Base-by-base conservation (phyloP, 2,797 vertebrate species). In the Chrosomus eos region DNA sequence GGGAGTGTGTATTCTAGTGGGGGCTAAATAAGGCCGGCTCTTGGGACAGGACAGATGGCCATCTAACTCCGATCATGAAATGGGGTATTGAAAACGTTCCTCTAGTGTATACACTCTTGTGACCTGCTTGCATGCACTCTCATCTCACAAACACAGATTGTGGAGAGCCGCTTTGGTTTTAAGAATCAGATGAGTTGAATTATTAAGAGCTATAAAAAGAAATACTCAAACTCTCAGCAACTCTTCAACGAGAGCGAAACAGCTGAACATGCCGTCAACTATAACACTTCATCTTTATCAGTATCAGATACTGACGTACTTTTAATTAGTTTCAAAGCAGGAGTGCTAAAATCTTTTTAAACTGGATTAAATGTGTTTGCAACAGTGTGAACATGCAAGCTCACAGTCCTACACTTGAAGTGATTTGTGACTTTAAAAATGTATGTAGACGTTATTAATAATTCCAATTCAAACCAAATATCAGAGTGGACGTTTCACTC, bases 11-110 rank as follows among this genome's bases (percentile, higher is more conserved):
- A 38, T 82, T 45, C 67, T 81, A 38, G 19, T 40, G 40, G 40
- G 53, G 73, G 40, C 74, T 86, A 81, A 85, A 72, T 73, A 80
- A 67, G 71, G 77, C 51, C n/a, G n/a, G 28, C 75, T 80, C 58
- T 77, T 28, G 70, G 73, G 83, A 82, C 38, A 79, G 38, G 79
- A 88, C 87, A 88, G 87, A 87, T 85, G 87, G 87, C 70, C 71
- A 85, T 68, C 75, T 79, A 72, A 84, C 80, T 82, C 80, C 55
- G 75, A 88, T 88, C 68, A 75, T 60, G 67, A 85, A 81, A 70
- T 81, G 13, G 55, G 68, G 68, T 78, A 80, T 48, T 28, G 43
- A 71, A 85, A 62, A 62, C 70, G 71, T 85, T 77, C 76, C 80
- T 87, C 85, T 33, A 9, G 43, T 31, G 48, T 60, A 81, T 78